A percentile compares a stretch with the other conserved stretches of the same genome.
Conservation (phyloP, 2,113 vertebrate species). For the Syngnathoides biaculeatus region DNA sequence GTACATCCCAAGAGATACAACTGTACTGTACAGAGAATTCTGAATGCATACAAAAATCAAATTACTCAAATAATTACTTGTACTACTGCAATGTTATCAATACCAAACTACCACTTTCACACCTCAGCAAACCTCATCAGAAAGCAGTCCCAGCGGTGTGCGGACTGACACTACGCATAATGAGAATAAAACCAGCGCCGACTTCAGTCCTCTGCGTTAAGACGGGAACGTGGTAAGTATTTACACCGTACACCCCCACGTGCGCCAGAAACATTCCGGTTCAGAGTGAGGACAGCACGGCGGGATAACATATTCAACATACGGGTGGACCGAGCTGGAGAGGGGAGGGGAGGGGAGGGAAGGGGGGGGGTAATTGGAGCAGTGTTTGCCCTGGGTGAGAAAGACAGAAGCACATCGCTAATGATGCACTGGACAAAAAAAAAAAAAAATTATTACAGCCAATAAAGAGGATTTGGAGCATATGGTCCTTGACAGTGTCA, state of each 20-base stretch:
- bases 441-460: neutral
- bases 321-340: conserved; percentile 43
- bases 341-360: conserved; percentile 5
- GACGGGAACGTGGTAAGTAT: neutral
- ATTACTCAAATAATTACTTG: too few relatives aligned
- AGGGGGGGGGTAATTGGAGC: conserved; percentile 52
- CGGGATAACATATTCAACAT: conserved; percentile 53
- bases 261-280: conserved; percentile 24
- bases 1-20: too few relatives aligned
- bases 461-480: too few relatives aligned
- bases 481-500: too few relatives aligned
- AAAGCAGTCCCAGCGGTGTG: too few relatives aligned
- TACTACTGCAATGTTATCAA: too few relatives aligned
- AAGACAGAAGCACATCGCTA: conserved; percentile 40
- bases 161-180: neutral
- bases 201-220: neutral
- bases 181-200: neutral
- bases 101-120: too few relatives aligned
- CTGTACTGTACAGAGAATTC: too few relatives aligned
- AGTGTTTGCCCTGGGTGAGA: conserved; percentile 61
- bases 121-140: too few relatives aligned
- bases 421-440: conserved; percentile 19
- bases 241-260: neutral
- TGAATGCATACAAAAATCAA: too few relatives aligned
- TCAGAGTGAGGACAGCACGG: conserved; percentile 44